These are phyloP conservation scores for Herpetotheres cachinnans DNA, from an alignment of 2,113 vertebrate species.

Conservation along the genomic window DNA sequence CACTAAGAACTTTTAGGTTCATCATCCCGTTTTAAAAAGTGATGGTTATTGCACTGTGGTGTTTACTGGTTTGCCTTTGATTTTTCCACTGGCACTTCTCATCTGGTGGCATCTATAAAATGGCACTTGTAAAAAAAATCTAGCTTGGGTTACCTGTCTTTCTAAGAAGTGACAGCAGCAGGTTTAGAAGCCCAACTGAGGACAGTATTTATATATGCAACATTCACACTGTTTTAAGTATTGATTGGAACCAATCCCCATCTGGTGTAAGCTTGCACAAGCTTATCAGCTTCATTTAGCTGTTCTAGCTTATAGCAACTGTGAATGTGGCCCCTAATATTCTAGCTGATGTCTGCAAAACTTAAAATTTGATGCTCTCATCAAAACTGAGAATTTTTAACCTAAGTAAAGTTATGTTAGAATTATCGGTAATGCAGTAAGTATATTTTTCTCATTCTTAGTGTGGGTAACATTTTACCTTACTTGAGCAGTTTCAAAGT, in stretches of 20 bases:
- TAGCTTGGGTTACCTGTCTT: not conserved
- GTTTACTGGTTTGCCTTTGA: not conserved
- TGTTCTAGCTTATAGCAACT: not conserved
- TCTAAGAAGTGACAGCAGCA: not conserved
- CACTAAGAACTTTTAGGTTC: not conserved
- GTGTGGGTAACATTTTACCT: not conserved
- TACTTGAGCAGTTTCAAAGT: not conserved
- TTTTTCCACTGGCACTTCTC: not conserved
- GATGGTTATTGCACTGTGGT: not conserved
- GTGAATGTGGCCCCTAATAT: not conserved
- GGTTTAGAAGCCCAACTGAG: not conserved
- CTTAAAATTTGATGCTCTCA: not conserved
- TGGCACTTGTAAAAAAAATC: not conserved
- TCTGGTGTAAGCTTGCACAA: not conserved
- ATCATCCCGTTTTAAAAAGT: not conserved
- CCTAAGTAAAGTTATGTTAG: not conserved
- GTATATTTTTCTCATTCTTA: not conserved
- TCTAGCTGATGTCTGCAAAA: conserved; percentile 31
- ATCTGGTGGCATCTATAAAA: not conserved
- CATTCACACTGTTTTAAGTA: not conserved
- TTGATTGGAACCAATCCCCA: not conserved
- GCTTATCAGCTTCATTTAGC: not conserved
- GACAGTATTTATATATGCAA: not conserved
- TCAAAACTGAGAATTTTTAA: not conserved
- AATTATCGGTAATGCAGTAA: not conserved